A percentile compares a stretch with the other conserved stretches of the same genome.
Evolutionary conservation across 2,113 vertebrate genomes (phyloP).

Genomic region (Lepidothrix coronata): DNA sequence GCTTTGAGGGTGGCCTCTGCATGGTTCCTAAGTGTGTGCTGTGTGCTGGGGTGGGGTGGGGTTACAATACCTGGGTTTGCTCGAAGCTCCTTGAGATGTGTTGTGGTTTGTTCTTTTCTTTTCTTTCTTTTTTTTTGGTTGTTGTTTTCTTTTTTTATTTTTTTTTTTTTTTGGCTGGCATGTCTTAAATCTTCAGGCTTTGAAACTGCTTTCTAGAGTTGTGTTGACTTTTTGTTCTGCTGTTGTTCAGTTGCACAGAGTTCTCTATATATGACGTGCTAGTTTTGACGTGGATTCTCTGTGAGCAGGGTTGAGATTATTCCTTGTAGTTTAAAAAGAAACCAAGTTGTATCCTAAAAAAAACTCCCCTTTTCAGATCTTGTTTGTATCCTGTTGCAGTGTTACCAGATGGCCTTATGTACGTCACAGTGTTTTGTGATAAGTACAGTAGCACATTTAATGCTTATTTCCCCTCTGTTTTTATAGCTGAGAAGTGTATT

Average conservation of each 20-base stretch:
- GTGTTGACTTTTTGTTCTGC: slow-evolving; percentile 47
- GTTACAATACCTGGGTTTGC: neutral
- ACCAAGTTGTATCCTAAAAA: neutral
- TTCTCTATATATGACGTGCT: slow-evolving; percentile 22
- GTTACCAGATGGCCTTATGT: slow-evolving; percentile 71
- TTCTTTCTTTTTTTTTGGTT: too few relatives aligned
- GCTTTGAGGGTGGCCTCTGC: slow-evolving; percentile 22
- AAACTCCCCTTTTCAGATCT: slow-evolving; percentile 23
- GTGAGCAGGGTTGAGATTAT: slow-evolving; percentile 43
- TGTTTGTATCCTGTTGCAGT: slow-evolving; percentile 66
- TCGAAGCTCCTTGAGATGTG: slow-evolving; percentile 19
- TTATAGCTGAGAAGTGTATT: slow-evolving; percentile 44
- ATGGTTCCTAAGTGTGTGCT: slow-evolving; percentile 23
- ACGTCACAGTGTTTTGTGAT: slow-evolving; percentile 62
- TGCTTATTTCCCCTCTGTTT: slow-evolving; percentile 2
- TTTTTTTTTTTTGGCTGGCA: neutral
- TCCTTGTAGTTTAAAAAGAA: neutral
- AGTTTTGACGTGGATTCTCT: slow-evolving; percentile 27
- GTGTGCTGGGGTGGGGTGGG: neutral
- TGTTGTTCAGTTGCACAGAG: slow-evolving; percentile 61
- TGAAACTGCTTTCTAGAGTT: slow-evolving; percentile 39
- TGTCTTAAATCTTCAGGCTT: slow-evolving; percentile 58
- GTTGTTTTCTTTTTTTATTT: neutral
- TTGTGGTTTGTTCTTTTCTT: neutral
- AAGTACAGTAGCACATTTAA: slow-evolving; percentile 61